Evolutionary conservation across 2,113 vertebrate genomes (phyloP).

Genomic region (Telmatochromis sp.): DNA sequence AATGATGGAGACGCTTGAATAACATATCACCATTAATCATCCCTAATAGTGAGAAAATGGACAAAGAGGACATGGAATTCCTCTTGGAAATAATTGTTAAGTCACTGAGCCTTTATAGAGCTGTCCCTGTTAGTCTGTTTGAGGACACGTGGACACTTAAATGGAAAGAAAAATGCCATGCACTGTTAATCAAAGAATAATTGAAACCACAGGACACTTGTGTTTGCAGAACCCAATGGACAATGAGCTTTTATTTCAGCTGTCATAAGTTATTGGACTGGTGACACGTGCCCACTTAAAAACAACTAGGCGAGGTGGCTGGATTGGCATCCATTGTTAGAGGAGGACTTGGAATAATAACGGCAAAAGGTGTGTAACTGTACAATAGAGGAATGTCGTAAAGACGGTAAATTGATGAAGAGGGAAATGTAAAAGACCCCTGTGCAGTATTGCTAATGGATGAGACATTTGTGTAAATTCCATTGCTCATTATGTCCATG

Average conservation of each 20-base stretch:
- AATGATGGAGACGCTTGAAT: slow-evolving; percentile 41
- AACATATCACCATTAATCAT: slow-evolving; percentile 61
- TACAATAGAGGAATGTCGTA: slow-evolving; percentile 4
- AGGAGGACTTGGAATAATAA: slow-evolving; percentile 10
- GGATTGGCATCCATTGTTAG: slow-evolving; percentile 30
- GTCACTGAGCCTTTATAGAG: slow-evolving; percentile 33
- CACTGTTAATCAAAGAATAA: slow-evolving; percentile 51
- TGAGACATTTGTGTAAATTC: not conserved
- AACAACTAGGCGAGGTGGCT: slow-evolving; percentile 24
- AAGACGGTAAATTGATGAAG: not conserved
- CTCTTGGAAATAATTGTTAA: slow-evolving; percentile 25
- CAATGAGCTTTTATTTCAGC: slow-evolving; percentile 56
- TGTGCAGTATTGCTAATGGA: not conserved
- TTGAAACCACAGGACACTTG: slow-evolving; percentile 28
- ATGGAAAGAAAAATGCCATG: slow-evolving; percentile 33
- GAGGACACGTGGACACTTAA: slow-evolving; percentile 40
- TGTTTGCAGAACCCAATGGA: slow-evolving; percentile 33
- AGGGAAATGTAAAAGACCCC: not conserved
- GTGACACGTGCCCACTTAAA: slow-evolving; percentile 63
- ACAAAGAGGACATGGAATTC: slow-evolving; percentile 11
- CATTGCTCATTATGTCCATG: slow-evolving; percentile 1
- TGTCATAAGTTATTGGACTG: slow-evolving; percentile 44
- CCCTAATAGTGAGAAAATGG: slow-evolving; percentile 18
- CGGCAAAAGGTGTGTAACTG: slow-evolving; percentile 10
- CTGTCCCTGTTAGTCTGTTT: slow-evolving; percentile 42